Evolutionary conservation across 1,140 invertebrate species (phyloP).

Genomic region (Pectinophora gossypiella): DNA sequence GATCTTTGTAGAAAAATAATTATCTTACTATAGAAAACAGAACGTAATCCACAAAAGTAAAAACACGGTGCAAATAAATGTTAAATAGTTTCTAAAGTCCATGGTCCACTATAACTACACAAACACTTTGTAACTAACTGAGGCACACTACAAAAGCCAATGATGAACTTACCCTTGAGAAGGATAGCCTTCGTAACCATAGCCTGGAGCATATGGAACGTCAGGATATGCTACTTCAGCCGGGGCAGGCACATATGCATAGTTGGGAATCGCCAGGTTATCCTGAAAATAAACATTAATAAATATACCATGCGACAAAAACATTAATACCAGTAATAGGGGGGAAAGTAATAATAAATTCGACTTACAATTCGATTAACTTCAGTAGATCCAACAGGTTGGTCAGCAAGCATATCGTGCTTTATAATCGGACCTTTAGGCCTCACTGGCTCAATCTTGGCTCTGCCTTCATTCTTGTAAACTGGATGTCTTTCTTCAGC

Average conservation of each 20-base stretch:
- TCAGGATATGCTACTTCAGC: constrained; percentile 57
- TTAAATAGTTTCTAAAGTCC: too few relatives aligned
- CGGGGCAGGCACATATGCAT: constrained; percentile 30
- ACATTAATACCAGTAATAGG: too few relatives aligned
- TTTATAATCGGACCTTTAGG: constrained; percentile 34
- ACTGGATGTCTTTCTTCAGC: constrained; percentile 43
- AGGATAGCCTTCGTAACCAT: constrained; percentile 46
- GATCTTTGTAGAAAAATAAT: too few relatives aligned
- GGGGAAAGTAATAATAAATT: neutral
- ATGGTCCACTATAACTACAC: too few relatives aligned
- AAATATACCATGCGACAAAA: too few relatives aligned
- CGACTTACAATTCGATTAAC: constrained; percentile 49
- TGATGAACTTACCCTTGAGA: constrained; percentile 41
- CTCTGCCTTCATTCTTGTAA: constrained; percentile 43
- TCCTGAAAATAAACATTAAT: constrained; percentile 35
- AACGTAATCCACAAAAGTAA: neutral
- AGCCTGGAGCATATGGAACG: constrained; percentile 58
- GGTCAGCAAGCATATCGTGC: constrained; percentile 53
- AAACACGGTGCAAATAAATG: too few relatives aligned
- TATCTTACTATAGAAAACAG: neutral
- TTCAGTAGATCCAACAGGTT: constrained; percentile 33
- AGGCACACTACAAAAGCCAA: too few relatives aligned
- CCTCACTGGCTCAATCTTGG: constrained; percentile 44
- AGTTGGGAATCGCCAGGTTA: constrained; percentile 28
- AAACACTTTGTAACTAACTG: too few relatives aligned